Base-by-base conservation (phyloP, 2,113 vertebrate species). In the Pygoscelis adeliae region DNA sequence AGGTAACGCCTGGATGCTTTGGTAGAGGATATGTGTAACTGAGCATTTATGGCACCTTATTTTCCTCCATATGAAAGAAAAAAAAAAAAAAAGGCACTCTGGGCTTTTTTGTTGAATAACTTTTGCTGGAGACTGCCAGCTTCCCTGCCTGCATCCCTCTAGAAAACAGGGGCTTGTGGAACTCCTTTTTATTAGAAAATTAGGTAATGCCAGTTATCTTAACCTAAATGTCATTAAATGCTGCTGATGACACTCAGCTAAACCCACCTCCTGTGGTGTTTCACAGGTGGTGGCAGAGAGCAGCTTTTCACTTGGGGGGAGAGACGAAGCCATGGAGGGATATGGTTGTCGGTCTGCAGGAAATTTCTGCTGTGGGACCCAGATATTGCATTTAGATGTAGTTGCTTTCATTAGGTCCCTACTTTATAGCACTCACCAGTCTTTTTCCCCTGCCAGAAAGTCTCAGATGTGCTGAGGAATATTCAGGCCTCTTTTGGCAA, bases 401-500 rank as follows among this genome's bases (percentile, higher is more conserved):
- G 85, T 62, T 53, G 69, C 93, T 95, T 93, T 89, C 82, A 90
- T 93, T 88, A 89, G 15, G 56, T 96, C 62, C 65, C 66, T 42
- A 32, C 61, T 91, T 96, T 83, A 90, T 83, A 81, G 72, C 47
- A 3, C 53, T 92, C 90, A 93, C 89, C 95, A 67, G 94, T 84
- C 95, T 95, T 82, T 52, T 76, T 87, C 93, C 70, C 82, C 56
- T 93, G 87, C 87, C 83, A 96, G 94, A 82, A 94, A 81, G 80
- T 67, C 89, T 97, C 86, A 83, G 59, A 91, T 80, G 78, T 42
- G 77, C 95, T 83, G 53, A 91, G 73, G 94, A 97, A 93, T 96
- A 95, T 87, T 96, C 91, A 78, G 71, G 77, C 87, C 87, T 94
- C 87, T 94, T 94, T 97, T 95, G 97, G 96, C 97, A 90, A 97